Evolutionary conservation across 2,797 vertebrate genomes (phyloP), one percentile per base, ranked within the genome.

Genomic region (Acomys russatus): DNA sequence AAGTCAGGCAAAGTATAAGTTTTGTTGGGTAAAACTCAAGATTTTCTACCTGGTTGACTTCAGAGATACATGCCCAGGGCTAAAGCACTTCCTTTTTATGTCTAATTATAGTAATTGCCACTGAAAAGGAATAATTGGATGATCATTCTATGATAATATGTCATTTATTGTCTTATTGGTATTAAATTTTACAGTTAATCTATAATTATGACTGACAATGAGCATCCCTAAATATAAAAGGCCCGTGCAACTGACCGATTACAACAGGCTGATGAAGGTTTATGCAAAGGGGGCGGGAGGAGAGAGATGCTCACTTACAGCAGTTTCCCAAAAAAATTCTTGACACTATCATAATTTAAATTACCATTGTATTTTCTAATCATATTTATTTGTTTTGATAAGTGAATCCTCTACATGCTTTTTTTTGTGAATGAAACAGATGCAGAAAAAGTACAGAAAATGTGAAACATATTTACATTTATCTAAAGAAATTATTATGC

Each of bases 111-210:
- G 9, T 44, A 25, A 14, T 25, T 74, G 35, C 0, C 20, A 91
- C 63, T 49, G 25, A 8, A 92, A 49, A 17, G 56, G 7, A 54
- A 84, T 79, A 38, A 25, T 0, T 8, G 1, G 11, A 51, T 63
- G 80, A 74, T 82, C 80, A 96, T n/a, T 80, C 71, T 59, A 70
- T 30, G 83, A 38, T 22, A 85, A 38, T 51, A 35, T 77, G 20
- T 25, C 93, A 3, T 59, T 94, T 73, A 61, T n/a, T 92, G 11
- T 5, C 22, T 89, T 79, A 33, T 15, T 61, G 28, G 6, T 78
- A 88, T 90, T 84, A 49, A 92, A 61, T 88, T 91, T 85, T 68
- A 88, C 9, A 89, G 79, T 90, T 74, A 89, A 90, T 80, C 51
- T 59, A 28, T 70, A 91, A 90, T 56, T 92, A 88, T 10, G 0